Evolutionary conservation across 2,113 vertebrate species (phyloP), one percentile per base, ranked within the genome.

Genomic region (Junco hyemalis): DNA sequence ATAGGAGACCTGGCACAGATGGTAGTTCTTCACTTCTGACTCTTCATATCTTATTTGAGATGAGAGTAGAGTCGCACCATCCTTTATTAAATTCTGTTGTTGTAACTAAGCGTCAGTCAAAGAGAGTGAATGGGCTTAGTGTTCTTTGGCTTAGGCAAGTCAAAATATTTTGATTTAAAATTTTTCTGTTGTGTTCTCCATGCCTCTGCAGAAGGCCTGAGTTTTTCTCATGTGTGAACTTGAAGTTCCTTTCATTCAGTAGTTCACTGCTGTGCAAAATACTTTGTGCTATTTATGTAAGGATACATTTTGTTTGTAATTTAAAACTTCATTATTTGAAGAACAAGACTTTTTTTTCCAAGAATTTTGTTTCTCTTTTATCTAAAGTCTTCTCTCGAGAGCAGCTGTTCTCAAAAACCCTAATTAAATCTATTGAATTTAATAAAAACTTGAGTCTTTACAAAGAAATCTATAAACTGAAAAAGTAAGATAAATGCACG

Each of bases 331-430:
- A 50, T 95, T 96, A 92, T 93, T 96, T 97, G 47, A 88, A 95
- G 36, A 71, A 72, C 29, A 29, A 96, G 83, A 68, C 26, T 79
- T 83, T 96, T 95, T 93, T 95, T 93, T 72, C 91, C 87, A 95
- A 92, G 59, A 97, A 92, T 72, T 93, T 78, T 81, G 86, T 96
- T 97, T 57, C 35, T 95, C 77, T 95, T 97, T 97, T 91, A 86
- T 61, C 59, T 86, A 87, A 77, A 87, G 26, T 68, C 50, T 73
- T 91, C 69, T 81, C 57, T 60, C 28, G 36, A 28, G n/a, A 61
- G 61, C 73, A 97, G 79, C 79, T 96, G 85, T 95, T 90, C 82
- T 88, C 51, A 38, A 88, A 92, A 74, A 79, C 51, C 73, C 69
- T 95, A 81, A 72, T 60, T 94, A 57, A 57, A 26, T 70, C 28